Evolutionary conservation across 2,797 vertebrate genomes (phyloP).

Genomic region (Rhincodon typus): DNA sequence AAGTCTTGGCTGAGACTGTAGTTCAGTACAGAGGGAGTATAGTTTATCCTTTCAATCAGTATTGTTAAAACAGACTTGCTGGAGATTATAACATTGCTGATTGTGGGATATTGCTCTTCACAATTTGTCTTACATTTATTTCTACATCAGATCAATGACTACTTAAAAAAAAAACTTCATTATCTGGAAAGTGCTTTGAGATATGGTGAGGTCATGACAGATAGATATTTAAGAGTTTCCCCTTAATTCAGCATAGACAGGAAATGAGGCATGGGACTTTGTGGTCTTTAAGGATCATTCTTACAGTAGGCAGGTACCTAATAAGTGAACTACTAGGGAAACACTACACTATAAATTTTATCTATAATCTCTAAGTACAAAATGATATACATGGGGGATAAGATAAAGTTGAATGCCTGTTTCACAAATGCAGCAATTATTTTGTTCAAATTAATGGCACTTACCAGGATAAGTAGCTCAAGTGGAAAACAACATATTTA

Average conservation of each 20-base stretch:
- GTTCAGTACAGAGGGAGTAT: not conserved
- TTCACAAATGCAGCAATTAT: not conserved
- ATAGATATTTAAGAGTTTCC: not conserved
- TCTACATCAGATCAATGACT: not conserved
- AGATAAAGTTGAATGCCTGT: not conserved
- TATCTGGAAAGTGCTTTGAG: not conserved
- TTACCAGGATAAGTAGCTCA: not conserved
- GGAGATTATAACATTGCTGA: not conserved
- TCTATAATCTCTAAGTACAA: not conserved
- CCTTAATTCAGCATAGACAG: not conserved
- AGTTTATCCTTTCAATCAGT: not conserved
- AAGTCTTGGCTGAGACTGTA: not conserved
- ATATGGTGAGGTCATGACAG: not conserved
- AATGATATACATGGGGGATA: not conserved
- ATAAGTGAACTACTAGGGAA: not conserved
- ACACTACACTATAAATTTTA: not conserved
- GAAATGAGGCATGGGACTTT: not conserved
- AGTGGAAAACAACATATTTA: constrained; percentile 31
- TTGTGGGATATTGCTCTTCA: not conserved
- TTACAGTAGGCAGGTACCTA: not conserved
- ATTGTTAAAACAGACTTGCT: not conserved
- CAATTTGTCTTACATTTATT: not conserved
- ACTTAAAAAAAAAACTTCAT: not conserved
- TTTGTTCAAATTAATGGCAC: not conserved
- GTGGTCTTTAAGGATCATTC: not conserved